A percentile compares a stretch with the other conserved stretches of the same genome.
phyloP scores from a whole-genome alignment of 2,888 invertebrate species.

The Diarsia dahlii region DNA sequence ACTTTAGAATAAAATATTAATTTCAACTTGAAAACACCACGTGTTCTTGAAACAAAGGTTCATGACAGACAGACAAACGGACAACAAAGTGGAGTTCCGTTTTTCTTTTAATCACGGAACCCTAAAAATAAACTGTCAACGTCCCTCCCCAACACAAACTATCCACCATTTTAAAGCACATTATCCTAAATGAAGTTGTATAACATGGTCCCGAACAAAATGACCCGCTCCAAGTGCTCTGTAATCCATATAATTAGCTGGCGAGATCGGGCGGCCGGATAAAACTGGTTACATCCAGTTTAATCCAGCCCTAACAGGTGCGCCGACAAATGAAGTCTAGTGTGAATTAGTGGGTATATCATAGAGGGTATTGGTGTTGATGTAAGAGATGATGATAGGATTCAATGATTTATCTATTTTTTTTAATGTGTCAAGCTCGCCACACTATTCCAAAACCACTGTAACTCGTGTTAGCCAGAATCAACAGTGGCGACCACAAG shows the following conservation, averaged over 20 bases:
- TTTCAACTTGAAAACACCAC: background rate
- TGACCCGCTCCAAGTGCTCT: conserved; percentile 24
- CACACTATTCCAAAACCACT: too few relatives aligned
- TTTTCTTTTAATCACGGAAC: background rate
- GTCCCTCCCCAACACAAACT: conserved; percentile 12
- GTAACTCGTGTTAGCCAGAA: too few relatives aligned
- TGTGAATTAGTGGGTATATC: conserved; percentile 20
- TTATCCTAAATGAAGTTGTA: conserved; percentile 53
- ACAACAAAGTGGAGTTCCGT: background rate
- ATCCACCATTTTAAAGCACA: conserved; percentile 24
- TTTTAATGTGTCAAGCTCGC: too few relatives aligned
- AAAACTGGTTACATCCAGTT: conserved; percentile 57
- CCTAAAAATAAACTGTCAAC: background rate
- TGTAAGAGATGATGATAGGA: background rate
- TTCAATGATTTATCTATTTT: background rate
- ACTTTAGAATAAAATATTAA: background rate
- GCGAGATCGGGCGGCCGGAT: conserved; percentile 57
- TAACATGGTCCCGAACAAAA: conserved; percentile 36
- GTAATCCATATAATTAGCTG: conserved; percentile 68
- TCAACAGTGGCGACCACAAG: too few relatives aligned
- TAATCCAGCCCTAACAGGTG: conserved; percentile 64
- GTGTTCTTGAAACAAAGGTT: background rate
- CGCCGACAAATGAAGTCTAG: conserved; percentile 39
- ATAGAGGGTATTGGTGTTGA: background rate
- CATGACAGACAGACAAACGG: background rate